These are phyloP conservation scores for Drosophila macrospina DNA, from an alignment of 2,888 invertebrate genomes.

Conservation along the genomic window DNA sequence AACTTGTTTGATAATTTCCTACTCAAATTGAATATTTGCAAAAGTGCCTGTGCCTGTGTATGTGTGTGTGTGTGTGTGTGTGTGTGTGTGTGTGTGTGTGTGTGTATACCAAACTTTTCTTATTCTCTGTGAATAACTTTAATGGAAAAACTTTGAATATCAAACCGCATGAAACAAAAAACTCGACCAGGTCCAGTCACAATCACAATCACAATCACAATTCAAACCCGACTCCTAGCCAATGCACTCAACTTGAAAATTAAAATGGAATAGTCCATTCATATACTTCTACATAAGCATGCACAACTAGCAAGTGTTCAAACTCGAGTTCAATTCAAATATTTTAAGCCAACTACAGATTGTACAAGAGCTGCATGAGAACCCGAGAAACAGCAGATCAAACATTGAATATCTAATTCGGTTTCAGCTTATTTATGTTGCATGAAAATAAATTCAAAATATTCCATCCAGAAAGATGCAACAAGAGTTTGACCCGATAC, in stretches of 20 bases:
- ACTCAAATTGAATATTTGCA: slow-evolving; percentile 78
- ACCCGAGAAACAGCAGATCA: not conserved
- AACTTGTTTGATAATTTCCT: slow-evolving; percentile 74
- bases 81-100: no score
- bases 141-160: slow-evolving; percentile 80
- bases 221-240: slow-evolving; percentile 20
- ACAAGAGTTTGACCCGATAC: no score
- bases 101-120: slow-evolving; percentile 65
- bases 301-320: not conserved
- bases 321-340: slow-evolving; percentile 22
- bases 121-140: slow-evolving; percentile 78
- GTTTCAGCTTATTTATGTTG: no score
- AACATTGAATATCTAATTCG: slow-evolving; percentile 11
- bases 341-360: slow-evolving; percentile 10
- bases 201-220: slow-evolving; percentile 12
- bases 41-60: slow-evolving; percentile 37
- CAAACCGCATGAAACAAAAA: slow-evolving; percentile 72
- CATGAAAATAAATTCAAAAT: no score
- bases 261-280: slow-evolving; percentile 68
- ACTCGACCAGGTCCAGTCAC: slow-evolving; percentile 39
- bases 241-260: slow-evolving; percentile 70
- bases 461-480: no score
- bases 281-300: slow-evolving; percentile 25
- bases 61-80: slow-evolving; percentile 22
- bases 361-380: slow-evolving; percentile 4